Evolutionary conservation across 92 coral and sea anemone species (phyloP).

Genomic region (Chrysogorgia sp.): DNA sequence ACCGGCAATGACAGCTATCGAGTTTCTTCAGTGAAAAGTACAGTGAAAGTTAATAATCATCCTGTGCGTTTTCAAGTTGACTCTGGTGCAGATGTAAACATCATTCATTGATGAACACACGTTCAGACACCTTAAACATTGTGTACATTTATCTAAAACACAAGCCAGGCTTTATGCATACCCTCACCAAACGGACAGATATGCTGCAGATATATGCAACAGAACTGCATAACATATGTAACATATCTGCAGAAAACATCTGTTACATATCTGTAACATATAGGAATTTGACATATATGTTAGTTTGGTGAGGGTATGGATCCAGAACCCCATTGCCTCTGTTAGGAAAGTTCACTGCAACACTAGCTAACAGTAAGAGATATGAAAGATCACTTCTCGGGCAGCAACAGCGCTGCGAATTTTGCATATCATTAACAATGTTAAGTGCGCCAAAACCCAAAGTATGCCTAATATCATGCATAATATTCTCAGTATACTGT

Average conservation of each 20-base stretch:
- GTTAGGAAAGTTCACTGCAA: constrained; percentile 7
- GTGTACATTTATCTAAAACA: constrained; percentile 2
- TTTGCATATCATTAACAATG: constrained; percentile 3
- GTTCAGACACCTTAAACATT: background rate
- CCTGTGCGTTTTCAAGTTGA: constrained; percentile 17
- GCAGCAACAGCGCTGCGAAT: constrained; percentile 17
- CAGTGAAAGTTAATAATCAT: constrained; percentile 1
- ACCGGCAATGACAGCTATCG: constrained; percentile 25
- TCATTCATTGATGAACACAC: constrained; percentile 14
- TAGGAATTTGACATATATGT: no score
- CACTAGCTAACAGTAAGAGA: background rate
- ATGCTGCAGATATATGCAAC: no score
- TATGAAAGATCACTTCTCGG: background rate
- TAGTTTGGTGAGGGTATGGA: no score
- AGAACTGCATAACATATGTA: no score
- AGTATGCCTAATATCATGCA: background rate
- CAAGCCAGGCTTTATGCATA: constrained; percentile 11
- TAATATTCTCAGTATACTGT: no score
- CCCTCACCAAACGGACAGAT: no score
- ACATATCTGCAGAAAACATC: no score
- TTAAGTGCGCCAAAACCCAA: background rate
- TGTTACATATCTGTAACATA: no score
- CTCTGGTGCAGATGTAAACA: constrained; percentile 5
- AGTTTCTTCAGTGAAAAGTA: constrained; percentile 21
- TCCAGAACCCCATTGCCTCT: constrained; percentile 23